Conservation (phyloP, 2,888 invertebrate genomes). For the Patella caerulea region DNA sequence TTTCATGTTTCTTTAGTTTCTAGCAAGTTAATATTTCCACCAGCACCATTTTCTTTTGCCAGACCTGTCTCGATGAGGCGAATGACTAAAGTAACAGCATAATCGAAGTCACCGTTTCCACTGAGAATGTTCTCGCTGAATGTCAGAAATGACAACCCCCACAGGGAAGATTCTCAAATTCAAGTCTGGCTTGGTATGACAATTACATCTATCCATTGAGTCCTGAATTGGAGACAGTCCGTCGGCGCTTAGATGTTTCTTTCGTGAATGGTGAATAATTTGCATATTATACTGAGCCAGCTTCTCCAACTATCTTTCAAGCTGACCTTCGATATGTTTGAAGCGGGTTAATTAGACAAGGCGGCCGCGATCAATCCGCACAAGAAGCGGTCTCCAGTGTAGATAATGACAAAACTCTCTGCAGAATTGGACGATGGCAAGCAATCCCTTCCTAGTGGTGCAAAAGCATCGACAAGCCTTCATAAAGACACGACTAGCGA, state of each 20-base stretch:
- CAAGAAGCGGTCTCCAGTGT: conserved; percentile 27
- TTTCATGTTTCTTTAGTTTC: too few species aligned
- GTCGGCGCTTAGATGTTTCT: conserved; percentile 27
- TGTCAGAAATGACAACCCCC: conserved; percentile 23
- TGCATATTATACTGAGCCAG: conserved; percentile 36
- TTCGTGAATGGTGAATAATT: conserved; percentile 19
- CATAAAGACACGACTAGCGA: conserved; percentile 31
- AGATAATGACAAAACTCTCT: conserved; percentile 34
- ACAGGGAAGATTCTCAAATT: conserved; percentile 16
- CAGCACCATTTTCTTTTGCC: too few species aligned
- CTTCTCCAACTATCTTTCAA: conserved; percentile 41
- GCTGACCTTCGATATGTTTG: conserved; percentile 34
- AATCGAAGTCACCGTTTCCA: too few species aligned
- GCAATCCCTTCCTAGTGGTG: neutral
- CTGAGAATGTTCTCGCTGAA: neutral
- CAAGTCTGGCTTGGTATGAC: neutral
- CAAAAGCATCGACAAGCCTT: conserved; percentile 37
- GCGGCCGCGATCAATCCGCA: conserved; percentile 38
- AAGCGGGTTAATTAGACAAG: conserved; percentile 34
- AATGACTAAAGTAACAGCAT: too few species aligned
- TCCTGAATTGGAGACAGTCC: conserved; percentile 23
- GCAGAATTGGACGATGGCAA: too few species aligned
- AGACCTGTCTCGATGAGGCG: too few species aligned
- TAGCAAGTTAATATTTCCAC: too few species aligned
- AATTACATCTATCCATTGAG: neutral